Evolutionary conservation across 2,113 vertebrate genomes (phyloP).

Genomic region (Zonotrichia leucophrys): DNA sequence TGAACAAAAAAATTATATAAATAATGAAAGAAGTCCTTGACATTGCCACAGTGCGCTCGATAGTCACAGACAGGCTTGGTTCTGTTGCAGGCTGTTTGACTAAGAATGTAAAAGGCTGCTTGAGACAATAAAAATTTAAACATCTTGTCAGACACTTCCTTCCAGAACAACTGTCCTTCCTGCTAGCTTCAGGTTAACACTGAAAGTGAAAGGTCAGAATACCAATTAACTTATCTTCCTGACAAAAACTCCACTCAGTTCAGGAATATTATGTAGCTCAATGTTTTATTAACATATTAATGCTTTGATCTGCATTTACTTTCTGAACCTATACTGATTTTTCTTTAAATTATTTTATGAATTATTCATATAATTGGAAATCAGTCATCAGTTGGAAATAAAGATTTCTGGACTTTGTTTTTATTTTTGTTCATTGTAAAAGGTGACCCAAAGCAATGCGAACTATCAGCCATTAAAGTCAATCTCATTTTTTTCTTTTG

Average conservation of each 20-base stretch:
- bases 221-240: conserved; percentile 2
- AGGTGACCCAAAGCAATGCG: background rate
- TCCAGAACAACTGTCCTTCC: background rate
- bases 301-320: background rate
- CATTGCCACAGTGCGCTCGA: background rate
- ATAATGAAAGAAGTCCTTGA: conserved; percentile 28
- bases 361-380: background rate
- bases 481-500: background rate
- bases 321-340: background rate
- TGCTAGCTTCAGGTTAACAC: background rate
- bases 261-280: background rate
- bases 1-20: background rate
- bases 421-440: background rate
- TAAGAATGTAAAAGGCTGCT: background rate
- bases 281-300: conserved; percentile 8
- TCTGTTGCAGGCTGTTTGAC: background rate
- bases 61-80: background rate
- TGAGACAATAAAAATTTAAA: conserved; percentile 25
- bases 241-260: background rate
- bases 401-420: background rate
- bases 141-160: background rate
- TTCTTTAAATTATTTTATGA: background rate
- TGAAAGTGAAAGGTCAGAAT: conserved; percentile 31
- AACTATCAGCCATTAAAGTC: background rate
- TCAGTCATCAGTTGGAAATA: background rate